A percentile compares a stretch with the other conserved stretches of the same genome.
Evolutionary conservation across 30 jellyfish, hydroid and myxozoan species (phyloP).

Genomic region (Cassiopea xamachana): DNA sequence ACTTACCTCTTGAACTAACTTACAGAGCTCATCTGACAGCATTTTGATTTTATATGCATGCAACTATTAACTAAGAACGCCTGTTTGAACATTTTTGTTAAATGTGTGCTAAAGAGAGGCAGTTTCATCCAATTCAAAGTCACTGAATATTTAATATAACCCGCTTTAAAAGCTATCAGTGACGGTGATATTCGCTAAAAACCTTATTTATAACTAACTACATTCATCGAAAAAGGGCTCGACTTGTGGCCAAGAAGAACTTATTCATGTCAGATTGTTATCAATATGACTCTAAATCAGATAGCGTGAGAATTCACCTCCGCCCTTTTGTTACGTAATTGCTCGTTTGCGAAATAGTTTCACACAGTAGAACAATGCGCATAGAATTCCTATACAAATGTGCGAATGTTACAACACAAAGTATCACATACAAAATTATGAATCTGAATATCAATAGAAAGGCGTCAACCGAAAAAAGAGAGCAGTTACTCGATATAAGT

Average conservation of each 20-base stretch:
- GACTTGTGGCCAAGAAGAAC: neutral
- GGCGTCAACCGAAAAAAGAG: neutral
- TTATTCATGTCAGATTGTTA: neutral
- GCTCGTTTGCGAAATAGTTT: neutral
- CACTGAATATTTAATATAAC: no score
- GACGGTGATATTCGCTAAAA: no score
- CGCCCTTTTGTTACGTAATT: conserved; percentile 11
- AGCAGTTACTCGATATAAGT: neutral
- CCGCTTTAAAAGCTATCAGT: no score
- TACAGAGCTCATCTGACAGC: no score
- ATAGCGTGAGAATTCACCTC: neutral
- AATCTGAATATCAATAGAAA: neutral
- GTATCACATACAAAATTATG: neutral
- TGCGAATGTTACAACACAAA: conserved; percentile 1
- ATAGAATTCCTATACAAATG: neutral
- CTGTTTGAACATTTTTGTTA: no score
- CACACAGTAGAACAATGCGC: conserved; percentile 1
- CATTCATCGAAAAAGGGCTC: neutral
- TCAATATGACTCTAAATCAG: neutral
- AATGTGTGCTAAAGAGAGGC: no score
- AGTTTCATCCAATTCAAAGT: no score
- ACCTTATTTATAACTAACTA: no score
- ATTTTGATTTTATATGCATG: no score
- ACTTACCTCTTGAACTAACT: no score
- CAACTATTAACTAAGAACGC: no score